Evolutionary conservation across 2,113 vertebrate species (phyloP), one percentile per base, ranked within the genome.

Genomic region (Pomatostomus ruficeps): DNA sequence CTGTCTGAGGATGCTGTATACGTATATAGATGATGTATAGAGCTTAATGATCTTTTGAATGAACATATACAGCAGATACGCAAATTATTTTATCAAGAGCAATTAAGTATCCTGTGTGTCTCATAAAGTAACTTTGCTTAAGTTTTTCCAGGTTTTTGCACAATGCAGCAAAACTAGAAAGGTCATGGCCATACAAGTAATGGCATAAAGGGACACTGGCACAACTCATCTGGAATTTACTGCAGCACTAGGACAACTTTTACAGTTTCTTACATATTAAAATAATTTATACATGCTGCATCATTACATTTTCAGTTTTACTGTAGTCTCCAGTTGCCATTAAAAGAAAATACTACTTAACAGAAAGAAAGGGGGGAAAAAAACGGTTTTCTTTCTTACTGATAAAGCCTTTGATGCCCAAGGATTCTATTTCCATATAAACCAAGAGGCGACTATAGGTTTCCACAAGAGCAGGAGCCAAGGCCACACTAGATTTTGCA

Each of bases 401-500:
- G 97, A 99, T 99, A 96, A 99, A 99, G 95, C 99, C 99, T 98
- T 99, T 99, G 98, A 99, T 99, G 95, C 99, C 99, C 98, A 99
- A 97, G 29, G 99, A 99, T 83, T 99, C 99, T 63, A 99, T 99
- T 98, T 99, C 99, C 99, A 99, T 99, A 87, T 99, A 99, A 95
- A 99, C 99, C 97, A 99, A 93, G 91, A 99, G 98, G 65, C 99
- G 98, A 97, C 99, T 99, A 91, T 99, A 99, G 1, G 99, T 99
- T 97, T 99, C 99, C 89, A 99, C 99, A 62, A 99, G 98, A 23
- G 99, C 99, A 38, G 99, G 99, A 59, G 99, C 99, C 97, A 99
- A 97, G 18, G 99, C 99, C 40, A 98, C 68, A 75, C 98, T 99
- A 85, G 99, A 99, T 94, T 99, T 99, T n/a, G 99, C 98, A 31